Evolutionary conservation across 2,888 invertebrate species (phyloP), one percentile per base, ranked within the genome.

Genomic region (Tenthredo scrophulariae): DNA sequence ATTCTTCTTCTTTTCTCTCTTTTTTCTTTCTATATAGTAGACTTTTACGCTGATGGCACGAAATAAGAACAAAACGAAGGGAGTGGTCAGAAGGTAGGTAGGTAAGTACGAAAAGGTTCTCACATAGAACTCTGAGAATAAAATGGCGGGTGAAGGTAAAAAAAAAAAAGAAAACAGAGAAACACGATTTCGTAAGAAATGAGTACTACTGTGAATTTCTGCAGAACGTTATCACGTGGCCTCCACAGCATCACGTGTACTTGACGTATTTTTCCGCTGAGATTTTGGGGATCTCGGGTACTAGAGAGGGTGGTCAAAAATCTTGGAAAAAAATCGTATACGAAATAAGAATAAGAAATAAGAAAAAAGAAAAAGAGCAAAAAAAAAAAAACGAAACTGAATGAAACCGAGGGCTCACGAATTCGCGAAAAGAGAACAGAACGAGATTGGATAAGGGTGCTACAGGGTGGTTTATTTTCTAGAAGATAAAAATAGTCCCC

Each of bases 1-100:
- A 2, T 33, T 58, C 7, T n/a, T n/a, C n/a, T 29, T 9, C 22
- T 22, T 33, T 5, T 37, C 13, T 58, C n/a, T 37, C 37, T 9
- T 40, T 62, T 26, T 22, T 40, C 22, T 40, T 62, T 37, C 37
- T 79, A 58, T 33, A 37, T 58, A 79, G 37, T 79, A 70, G 82
- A 87, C 87, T 87, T 90, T 90, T 88, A 88, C 86, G 87, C 85
- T 87, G 88, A 88, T 86, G 86, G 84, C 75, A 86, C 74, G 84
- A 86, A 86, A 87, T 88, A 87, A 88, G 86, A 86, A 85, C 84
- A 62, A 13, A 84, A 84, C 75, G 84, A 85, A 80, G 67, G 33
- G 7, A 43, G 50, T 10, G 50, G 62, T 26, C 83, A 86, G 62
- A 84, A 82, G 86, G 86, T 79, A 84, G 65, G 10, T 33, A 37